Conservation (phyloP, 2,888 invertebrate genomes). For the Phengaris arion region DNA sequence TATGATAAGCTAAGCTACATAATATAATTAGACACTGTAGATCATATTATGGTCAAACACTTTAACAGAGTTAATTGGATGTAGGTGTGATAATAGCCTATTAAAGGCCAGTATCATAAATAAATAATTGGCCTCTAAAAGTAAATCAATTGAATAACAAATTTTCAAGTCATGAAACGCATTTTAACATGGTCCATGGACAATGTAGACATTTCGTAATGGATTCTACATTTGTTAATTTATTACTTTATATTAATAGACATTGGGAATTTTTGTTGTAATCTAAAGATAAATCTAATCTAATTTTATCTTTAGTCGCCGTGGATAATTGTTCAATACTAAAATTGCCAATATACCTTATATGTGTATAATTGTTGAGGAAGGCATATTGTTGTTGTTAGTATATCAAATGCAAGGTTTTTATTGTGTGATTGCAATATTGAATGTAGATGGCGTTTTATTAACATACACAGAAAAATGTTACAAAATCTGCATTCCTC, state of each 20-base stretch:
- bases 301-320: too few species aligned
- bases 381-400: too few species aligned
- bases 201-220: too few species aligned
- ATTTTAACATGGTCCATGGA: not conserved
- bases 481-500: too few species aligned
- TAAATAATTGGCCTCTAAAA: not conserved
- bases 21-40: not conserved
- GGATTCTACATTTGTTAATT: too few species aligned
- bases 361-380: too few species aligned
- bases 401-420: too few species aligned
- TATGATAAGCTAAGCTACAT: slow-evolving; percentile 9
- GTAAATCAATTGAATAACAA: not conserved
- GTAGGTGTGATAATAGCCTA: not conserved
- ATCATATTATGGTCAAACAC: not conserved
- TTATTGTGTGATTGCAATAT: not conserved
- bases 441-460: not conserved
- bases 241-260: too few species aligned
- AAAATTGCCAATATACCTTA: too few species aligned
- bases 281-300: too few species aligned
- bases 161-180: not conserved
- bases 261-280: too few species aligned
- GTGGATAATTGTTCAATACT: too few species aligned
- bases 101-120: not conserved
- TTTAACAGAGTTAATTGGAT: not conserved
- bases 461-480: not conserved